Evolutionary conservation across 2,113 vertebrate genomes (phyloP), one percentile per base, ranked within the genome.

Genomic region (Cranoglanis bouderius): DNA sequence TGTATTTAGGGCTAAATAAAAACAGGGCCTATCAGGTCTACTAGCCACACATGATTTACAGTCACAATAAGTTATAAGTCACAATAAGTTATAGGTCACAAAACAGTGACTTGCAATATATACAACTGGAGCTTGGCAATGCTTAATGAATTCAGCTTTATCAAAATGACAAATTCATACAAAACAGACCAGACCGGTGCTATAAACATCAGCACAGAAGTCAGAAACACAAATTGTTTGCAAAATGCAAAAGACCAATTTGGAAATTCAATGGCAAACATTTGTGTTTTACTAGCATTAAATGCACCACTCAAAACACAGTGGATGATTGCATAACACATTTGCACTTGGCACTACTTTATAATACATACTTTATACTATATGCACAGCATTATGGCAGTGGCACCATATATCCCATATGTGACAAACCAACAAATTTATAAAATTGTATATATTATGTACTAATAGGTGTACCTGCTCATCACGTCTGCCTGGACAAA

Each of bases 331-430:
- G 55, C 35, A 32, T 59, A 75, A 55, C 46, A 74, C 65, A 70
- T 67, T 14, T 14, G n/a, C 26, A 67, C 29, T 67, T n/a, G n/a
- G n/a, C n/a, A n/a, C n/a, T n/a, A 32, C 55, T 57, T 19, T 6
- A 57, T 57, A 57, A 21, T 14, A 14, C 13, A 83, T 75, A 83
- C 24, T 29, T 55, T 38, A 86, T 43, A 40, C 72, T 43, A 24
- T 10, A 75, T 43, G 72, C 18, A 75, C 8, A 21, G 21, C 18
- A 40, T 26, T 14, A 19, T 2, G 19, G 19, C 2, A 51, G 21
- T 78, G 57, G 46, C 70, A 84, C 85, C 46, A 89, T 59, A 57
- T 57, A 65, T 78, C 61, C 55, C 55, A 87, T 19, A 35, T 61
- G 18, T 1, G 2, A n/a, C 59, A 67, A 67, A 65, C 12, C 24